A percentile compares a stretch with the other conserved stretches of the same genome.
These are phyloP conservation scores for Frankliniella fusca DNA, from an alignment of 2,888 invertebrate genomes.

Conservation along the genomic window DNA sequence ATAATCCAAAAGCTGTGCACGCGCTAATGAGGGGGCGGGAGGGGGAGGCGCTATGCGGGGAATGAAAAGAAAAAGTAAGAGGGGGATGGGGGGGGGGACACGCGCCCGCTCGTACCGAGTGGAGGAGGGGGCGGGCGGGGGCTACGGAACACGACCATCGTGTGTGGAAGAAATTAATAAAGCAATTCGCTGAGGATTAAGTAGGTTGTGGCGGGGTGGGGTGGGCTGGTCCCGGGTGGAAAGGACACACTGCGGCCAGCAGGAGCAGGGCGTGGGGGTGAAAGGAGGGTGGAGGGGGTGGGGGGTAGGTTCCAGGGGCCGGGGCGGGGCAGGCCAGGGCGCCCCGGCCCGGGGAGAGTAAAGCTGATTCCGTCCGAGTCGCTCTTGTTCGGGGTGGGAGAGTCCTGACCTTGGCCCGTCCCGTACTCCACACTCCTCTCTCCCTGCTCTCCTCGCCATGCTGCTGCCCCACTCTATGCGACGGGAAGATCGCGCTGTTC, in stretches of 20 bases:
- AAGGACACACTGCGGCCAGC: neutral
- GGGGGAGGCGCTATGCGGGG: no score
- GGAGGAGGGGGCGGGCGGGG: no score
- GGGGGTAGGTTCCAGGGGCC: neutral
- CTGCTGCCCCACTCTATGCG: neutral
- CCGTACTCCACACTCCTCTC: neutral
- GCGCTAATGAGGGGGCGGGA: no score
- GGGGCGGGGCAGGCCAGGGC: neutral
- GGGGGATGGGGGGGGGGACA: no score
- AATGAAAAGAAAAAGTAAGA: no score
- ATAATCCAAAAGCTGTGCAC: no score
- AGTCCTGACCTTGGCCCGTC: neutral
- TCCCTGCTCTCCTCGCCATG: no score
- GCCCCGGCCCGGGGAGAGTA: neutral
- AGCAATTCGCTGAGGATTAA: no score
- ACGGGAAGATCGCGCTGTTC: no score
- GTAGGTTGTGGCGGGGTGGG: neutral
- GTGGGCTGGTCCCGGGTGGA: neutral
- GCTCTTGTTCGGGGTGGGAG: slow-evolving; percentile 9
- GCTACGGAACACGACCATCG: no score
- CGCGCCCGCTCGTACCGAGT: no score
- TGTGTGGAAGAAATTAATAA: no score
- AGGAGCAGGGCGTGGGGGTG: neutral
- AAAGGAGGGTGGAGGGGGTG: neutral
- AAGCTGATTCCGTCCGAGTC: neutral